Conservation (phyloP, 2,113 vertebrate genomes). For the Cyphomyrus discorhynchus region DNA sequence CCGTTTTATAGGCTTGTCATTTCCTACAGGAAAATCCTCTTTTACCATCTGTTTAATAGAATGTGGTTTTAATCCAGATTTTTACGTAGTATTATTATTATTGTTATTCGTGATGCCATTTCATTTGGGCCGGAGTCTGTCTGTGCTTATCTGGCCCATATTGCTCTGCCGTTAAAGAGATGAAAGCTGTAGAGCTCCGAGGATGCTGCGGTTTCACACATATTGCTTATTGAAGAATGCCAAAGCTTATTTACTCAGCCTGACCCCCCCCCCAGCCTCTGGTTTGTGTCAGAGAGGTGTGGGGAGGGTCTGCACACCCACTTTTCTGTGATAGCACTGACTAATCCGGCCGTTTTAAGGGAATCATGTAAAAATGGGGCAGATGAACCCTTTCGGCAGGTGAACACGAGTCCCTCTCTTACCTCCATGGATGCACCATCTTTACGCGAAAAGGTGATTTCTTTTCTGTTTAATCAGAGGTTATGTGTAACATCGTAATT, state of each 20-base stretch:
- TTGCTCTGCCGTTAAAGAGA: constrained; percentile 30
- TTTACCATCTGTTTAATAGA: constrained; percentile 71
- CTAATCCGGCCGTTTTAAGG: constrained; percentile 26
- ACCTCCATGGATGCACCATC: not conserved
- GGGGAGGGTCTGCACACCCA: constrained; percentile 24
- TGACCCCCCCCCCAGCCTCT: not conserved
- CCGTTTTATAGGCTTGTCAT: constrained; percentile 57
- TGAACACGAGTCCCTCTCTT: not conserved
- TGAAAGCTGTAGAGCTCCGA: constrained; percentile 19
- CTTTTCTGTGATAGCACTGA: constrained; percentile 32
- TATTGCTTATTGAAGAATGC: constrained; percentile 32
- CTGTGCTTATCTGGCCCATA: constrained; percentile 36
- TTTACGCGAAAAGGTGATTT: not conserved
- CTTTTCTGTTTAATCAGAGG: not conserved
- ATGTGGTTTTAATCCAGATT: constrained; percentile 63
- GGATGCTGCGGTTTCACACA: constrained; percentile 25
- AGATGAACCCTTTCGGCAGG: not conserved
- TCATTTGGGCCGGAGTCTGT: constrained; percentile 42
- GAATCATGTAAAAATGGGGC: not conserved
- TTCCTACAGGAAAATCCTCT: constrained; percentile 66
- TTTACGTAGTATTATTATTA: constrained; percentile 44
- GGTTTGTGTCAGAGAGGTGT: constrained; percentile 14
- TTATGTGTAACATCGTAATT: not conserved
- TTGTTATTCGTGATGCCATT: constrained; percentile 52
- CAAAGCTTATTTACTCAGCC: constrained; percentile 26